phyloP scores from a whole-genome alignment of 1,140 invertebrate genomes.

The Hycleus cichorii region DNA sequence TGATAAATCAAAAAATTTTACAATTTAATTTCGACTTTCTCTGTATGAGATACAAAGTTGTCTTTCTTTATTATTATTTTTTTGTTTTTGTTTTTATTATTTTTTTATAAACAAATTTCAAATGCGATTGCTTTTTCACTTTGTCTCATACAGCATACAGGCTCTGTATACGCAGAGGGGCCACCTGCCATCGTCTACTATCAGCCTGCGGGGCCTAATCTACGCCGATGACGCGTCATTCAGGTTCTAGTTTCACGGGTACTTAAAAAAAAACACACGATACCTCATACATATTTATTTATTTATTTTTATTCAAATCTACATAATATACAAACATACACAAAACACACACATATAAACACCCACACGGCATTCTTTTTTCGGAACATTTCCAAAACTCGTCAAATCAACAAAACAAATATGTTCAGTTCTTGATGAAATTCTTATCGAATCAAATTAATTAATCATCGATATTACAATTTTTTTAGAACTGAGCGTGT shows the following conservation, averaged over 20 bases:
- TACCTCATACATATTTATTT: not conserved
- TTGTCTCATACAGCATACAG: slow-evolving; percentile 44
- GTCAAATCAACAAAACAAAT: no score
- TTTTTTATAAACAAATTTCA: slow-evolving; percentile 41
- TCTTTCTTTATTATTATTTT: not conserved
- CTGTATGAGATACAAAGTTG: slow-evolving; percentile 30
- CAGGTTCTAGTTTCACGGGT: slow-evolving; percentile 42
- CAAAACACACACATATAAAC: not conserved
- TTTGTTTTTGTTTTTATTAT: slow-evolving; percentile 5
- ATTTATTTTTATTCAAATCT: not conserved
- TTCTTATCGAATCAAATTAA: no score
- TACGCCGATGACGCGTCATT: slow-evolving; percentile 41
- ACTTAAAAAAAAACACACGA: slow-evolving; percentile 39
- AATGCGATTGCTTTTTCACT: slow-evolving; percentile 43
- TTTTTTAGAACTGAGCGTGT: no score
- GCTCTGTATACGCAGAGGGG: slow-evolving; percentile 43
- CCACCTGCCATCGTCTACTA: slow-evolving; percentile 43
- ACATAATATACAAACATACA: not conserved
- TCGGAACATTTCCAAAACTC: no score
- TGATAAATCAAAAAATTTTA: slow-evolving; percentile 28
- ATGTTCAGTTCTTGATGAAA: no score
- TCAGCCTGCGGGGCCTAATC: slow-evolving; percentile 41
- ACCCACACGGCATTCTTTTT: no score
- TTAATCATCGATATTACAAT: not conserved
- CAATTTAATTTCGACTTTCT: slow-evolving; percentile 14